phyloP scores from a whole-genome alignment of 2,113 vertebrate species.

The Chlorodrepanis virens region DNA sequence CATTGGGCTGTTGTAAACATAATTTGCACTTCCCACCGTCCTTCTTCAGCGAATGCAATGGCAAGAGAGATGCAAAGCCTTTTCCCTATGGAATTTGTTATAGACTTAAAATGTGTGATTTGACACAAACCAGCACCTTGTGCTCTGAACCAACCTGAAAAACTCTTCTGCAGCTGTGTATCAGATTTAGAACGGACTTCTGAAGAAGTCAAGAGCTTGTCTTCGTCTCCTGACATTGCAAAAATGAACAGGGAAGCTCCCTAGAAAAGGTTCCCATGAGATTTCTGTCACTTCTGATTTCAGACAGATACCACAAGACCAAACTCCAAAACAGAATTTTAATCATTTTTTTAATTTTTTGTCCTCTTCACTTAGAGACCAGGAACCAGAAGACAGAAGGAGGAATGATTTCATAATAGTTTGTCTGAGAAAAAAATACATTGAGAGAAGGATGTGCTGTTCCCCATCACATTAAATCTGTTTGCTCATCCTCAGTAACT shows the following conservation, averaged over 20 bases:
- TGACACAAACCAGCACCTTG: background rate
- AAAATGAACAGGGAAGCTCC: background rate
- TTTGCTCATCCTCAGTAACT: background rate
- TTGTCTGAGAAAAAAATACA: background rate
- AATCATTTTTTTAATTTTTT: fast-evolving
- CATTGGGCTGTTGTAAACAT: background rate
- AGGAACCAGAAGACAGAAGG: background rate
- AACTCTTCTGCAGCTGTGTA: background rate
- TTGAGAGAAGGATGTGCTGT: background rate
- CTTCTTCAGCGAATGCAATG: background rate
- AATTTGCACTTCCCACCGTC: background rate
- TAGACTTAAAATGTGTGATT: background rate
- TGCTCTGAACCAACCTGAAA: background rate
- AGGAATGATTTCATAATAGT: background rate
- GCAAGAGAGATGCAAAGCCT: background rate
- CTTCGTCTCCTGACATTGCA: background rate
- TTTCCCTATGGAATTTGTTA: background rate
- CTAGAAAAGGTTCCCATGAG: background rate
- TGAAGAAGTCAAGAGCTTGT: background rate
- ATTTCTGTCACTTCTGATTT: conserved; percentile 6
- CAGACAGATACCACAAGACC: background rate
- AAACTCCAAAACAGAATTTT: background rate
- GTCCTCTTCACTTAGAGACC: background rate
- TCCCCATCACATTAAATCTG: background rate
- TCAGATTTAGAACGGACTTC: background rate